These are phyloP conservation scores for Zonitis immaculata DNA, from an alignment of 2,888 invertebrate species.

Conservation along the genomic window DNA sequence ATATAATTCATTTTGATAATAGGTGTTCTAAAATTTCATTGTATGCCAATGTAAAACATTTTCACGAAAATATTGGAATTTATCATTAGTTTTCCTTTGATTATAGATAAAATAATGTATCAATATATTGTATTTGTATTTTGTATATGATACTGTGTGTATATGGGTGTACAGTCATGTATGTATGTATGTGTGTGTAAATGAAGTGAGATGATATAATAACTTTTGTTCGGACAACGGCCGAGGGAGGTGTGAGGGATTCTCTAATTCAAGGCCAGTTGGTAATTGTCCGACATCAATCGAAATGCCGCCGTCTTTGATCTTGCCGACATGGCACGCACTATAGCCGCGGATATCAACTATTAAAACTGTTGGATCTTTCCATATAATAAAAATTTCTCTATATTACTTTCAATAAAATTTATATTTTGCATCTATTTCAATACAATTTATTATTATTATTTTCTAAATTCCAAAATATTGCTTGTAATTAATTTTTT, in stretches of 20 bases:
- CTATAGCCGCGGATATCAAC: slow-evolving; percentile 22
- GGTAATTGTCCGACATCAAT: slow-evolving; percentile 36
- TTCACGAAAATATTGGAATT: too few relatives aligned
- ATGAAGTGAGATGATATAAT: not conserved
- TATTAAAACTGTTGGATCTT: slow-evolving; percentile 19
- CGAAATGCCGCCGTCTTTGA: slow-evolving; percentile 32
- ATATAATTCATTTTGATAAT: too few relatives aligned
- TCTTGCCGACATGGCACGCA: slow-evolving; percentile 28
- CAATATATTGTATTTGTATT: too few relatives aligned
- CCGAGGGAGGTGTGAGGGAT: slow-evolving; percentile 32
- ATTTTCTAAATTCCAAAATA: too few relatives aligned
- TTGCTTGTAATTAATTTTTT: too few relatives aligned
- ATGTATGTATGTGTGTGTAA: not conserved
- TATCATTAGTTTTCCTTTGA: too few relatives aligned
- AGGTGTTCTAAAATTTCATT: too few relatives aligned
- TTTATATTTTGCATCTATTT: too few relatives aligned
- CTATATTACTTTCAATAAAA: not conserved
- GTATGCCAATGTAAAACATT: too few relatives aligned
- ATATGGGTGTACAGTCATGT: not conserved
- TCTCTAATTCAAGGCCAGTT: slow-evolving; percentile 33
- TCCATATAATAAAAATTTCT: slow-evolving; percentile 13
- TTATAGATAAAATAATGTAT: too few relatives aligned
- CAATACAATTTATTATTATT: too few relatives aligned
- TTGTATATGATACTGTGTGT: too few relatives aligned
- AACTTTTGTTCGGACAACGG: slow-evolving; percentile 14